Base-by-base conservation (phyloP, 2,113 vertebrate species). In the Thymallus thymallus region DNA sequence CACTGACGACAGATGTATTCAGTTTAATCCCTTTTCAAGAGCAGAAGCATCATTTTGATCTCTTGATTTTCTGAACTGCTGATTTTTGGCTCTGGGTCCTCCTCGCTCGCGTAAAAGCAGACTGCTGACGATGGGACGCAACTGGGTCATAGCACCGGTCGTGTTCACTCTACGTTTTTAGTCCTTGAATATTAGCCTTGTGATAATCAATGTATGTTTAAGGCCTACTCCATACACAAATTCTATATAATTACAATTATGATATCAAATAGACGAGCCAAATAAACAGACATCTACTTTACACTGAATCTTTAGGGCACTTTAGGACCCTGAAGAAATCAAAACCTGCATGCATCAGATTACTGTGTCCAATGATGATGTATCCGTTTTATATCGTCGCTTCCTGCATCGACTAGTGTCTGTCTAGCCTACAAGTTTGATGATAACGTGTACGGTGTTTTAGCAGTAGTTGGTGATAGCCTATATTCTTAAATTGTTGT, bases 1-100 rank as follows among this genome's bases (percentile, higher is more conserved):
- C 84, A 73, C 82, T 84, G 86, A 80, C 85, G 85, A 83, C 87
- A 89, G 89, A 91, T 88, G 90, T 91, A 88, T 89, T 89, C 77
- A 87, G 84, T 91, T 91, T 91, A 92, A 91, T 91, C 89, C 90
- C 78, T 85, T 89, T 91, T 89, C 87, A 68, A 79, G 82, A 87
- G 73, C 91, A 90, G 73, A 90, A 90, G 87, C 91, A 92, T 92
- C 88, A 90, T 91, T 92, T 89, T 86, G 89, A 92, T 91, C 88
- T 91, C 82, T 86, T 91, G 88, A 87, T 88, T 89, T 88, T 87
- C 85, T 72, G 88, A 88, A 86, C 88, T 85, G 91, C 92, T 91
- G 92, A 90, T 91, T 89, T 91, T 85, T 91, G 88, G 3, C 46
- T 51, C 12, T 51, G 48, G 16, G 82, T 92, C 86, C 89, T 89